A percentile compares a stretch with the other conserved stretches of the same genome.
These are phyloP conservation scores for Amblyteles armatorius DNA, from an alignment of 2,888 invertebrate genomes.

Conservation along the genomic window DNA sequence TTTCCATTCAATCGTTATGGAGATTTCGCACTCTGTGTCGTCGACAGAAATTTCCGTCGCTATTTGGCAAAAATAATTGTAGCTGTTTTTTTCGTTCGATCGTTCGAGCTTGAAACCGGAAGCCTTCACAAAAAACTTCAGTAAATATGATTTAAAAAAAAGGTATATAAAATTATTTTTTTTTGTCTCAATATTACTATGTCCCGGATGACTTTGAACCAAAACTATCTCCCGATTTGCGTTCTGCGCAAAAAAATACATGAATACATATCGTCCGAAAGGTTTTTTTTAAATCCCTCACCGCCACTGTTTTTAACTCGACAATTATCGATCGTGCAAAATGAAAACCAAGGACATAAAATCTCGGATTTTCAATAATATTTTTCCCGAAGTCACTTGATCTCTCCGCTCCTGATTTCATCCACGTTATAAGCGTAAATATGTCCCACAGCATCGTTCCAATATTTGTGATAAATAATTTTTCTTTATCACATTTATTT, in stretches of 20 bases:
- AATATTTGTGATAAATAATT: not conserved
- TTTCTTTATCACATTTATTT: not conserved
- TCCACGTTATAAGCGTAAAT: no score
- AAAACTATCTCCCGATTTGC: no score
- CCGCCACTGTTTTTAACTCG: not conserved
- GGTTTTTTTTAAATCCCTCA: not conserved
- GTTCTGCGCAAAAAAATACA: no score
- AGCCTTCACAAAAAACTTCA: not conserved
- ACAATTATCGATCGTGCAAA: not conserved
- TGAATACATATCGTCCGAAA: not conserved
- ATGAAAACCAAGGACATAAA: not conserved
- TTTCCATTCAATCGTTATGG: slow-evolving; percentile 11
- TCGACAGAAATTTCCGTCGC: not conserved
- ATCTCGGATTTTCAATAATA: not conserved
- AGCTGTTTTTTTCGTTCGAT: not conserved
- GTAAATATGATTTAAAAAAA: not conserved
- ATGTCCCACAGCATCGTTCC: not conserved
- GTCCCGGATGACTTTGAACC: no score
- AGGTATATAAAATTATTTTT: not conserved
- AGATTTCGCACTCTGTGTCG: not conserved
- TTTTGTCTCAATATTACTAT: not conserved
- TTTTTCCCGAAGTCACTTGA: not conserved
- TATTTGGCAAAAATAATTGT: not conserved
- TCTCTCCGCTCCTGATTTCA: no score
- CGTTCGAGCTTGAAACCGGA: not conserved